These are phyloP conservation scores for Laterallus jamaicensis DNA, from an alignment of 2,113 vertebrate species.

Conservation along the genomic window DNA sequence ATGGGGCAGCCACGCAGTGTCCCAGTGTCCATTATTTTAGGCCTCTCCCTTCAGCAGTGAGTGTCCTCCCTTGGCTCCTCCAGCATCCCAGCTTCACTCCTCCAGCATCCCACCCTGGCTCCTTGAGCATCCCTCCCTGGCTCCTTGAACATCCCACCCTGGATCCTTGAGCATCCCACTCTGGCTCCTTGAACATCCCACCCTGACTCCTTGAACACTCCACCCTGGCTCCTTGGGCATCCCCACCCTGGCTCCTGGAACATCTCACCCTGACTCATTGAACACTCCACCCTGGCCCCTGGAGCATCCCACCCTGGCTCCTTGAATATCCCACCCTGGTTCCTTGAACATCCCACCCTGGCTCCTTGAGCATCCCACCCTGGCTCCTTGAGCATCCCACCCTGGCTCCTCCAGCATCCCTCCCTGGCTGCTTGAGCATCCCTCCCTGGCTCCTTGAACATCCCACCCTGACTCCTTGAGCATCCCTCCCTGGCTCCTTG, in stretches of 20 bases:
- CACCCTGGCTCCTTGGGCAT: too few relatives aligned
- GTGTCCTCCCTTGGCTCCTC: neutral
- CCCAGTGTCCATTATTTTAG: neutral
- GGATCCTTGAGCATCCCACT: too few relatives aligned
- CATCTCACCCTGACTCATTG: too few relatives aligned
- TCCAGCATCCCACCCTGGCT: neutral
- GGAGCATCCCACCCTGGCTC: accelerated
- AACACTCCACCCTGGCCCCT: neutral
- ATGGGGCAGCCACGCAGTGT: neutral
- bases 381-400: too few relatives aligned
- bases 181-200: too few relatives aligned
- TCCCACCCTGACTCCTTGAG: neutral
- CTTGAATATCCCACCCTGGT: too few relatives aligned
- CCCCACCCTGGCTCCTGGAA: too few relatives aligned
- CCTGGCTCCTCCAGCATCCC: too few relatives aligned
- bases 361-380: neutral
- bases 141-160: neutral
- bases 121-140: accelerated
- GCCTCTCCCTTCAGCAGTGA: neutral
- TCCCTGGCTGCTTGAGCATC: too few relatives aligned
- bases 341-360: neutral
- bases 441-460: too few relatives aligned
- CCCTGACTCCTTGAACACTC: too few relatives aligned
- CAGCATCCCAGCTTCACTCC: neutral
- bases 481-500: accelerated